A percentile compares a stretch with the other conserved stretches of the same genome.
Conservation (phyloP, 1,140 invertebrate genomes). For the Cyclargus thomasi region DNA sequence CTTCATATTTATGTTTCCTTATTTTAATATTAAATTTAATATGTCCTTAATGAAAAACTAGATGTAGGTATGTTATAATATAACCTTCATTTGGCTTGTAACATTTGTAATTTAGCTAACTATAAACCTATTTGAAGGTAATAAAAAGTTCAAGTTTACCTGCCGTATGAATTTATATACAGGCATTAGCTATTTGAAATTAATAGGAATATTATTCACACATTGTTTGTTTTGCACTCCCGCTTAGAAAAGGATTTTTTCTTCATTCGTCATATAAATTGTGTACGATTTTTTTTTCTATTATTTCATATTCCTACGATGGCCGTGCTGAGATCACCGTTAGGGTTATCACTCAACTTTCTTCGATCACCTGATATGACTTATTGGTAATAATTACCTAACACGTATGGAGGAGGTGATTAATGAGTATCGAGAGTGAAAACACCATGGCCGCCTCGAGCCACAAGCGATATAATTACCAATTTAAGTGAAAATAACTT, state of each 20-base stretch:
- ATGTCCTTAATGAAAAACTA: neutral
- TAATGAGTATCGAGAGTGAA: neutral
- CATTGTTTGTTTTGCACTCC: no score
- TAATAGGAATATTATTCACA: no score
- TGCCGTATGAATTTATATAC: neutral
- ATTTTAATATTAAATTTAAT: neutral
- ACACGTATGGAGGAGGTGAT: neutral
- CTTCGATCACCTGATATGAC: neutral
- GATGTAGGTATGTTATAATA: neutral
- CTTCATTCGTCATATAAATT: no score
- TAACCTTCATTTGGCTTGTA: neutral
- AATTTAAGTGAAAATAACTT: neutral
- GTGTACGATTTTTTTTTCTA: no score
- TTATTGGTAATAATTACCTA: neutral
- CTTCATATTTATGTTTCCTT: conserved; percentile 14
- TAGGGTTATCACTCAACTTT: neutral
- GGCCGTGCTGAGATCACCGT: no score
- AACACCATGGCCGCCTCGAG: neutral
- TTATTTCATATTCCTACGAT: no score
- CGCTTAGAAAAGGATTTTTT: no score
- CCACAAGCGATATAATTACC: neutral
- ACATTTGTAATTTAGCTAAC: neutral
- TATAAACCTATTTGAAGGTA: neutral
- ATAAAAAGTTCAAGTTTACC: neutral
- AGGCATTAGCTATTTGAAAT: neutral